phyloP scores from a whole-genome alignment of 2,888 invertebrate species.

The Augiades crinisus region DNA sequence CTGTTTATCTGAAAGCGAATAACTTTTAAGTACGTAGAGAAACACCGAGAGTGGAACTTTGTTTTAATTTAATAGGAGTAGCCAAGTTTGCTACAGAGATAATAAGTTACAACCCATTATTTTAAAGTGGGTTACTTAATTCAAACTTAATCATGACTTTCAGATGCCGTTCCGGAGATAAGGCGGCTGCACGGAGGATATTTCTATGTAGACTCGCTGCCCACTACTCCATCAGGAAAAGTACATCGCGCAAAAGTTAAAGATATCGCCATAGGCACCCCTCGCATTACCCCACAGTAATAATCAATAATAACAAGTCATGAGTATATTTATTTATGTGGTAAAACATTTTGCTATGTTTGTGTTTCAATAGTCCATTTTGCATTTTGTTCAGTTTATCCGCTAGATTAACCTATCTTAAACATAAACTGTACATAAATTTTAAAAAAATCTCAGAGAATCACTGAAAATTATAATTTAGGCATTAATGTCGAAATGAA shows the following conservation, averaged over 20 bases:
- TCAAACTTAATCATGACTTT: constrained; percentile 22
- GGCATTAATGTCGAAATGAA: no score
- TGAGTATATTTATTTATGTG: no score
- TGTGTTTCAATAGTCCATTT: no score
- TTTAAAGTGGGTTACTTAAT: constrained; percentile 18
- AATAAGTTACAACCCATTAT: constrained; percentile 15
- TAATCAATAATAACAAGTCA: neutral
- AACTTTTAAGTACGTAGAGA: constrained; percentile 1
- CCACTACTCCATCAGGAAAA: constrained; percentile 47
- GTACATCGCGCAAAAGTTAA: constrained; percentile 43
- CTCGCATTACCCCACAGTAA: constrained; percentile 13
- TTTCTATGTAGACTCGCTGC: constrained; percentile 46
- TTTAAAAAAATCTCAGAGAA: no score
- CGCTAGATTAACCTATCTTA: no score
- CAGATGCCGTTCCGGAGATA: constrained; percentile 42
- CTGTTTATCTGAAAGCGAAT: constrained; percentile 8
- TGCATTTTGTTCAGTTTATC: no score
- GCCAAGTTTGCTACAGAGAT: constrained; percentile 18
- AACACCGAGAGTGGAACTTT: constrained; percentile 1
- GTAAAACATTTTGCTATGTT: no score
- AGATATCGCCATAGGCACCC: constrained; percentile 40
- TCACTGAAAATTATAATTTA: no score
- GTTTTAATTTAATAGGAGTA: constrained; percentile 15
- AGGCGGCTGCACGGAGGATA: constrained; percentile 44
- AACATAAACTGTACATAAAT: no score